Evolutionary conservation across 2,888 invertebrate genomes (phyloP).

Genomic region (Pycnomerus fuliginosus): DNA sequence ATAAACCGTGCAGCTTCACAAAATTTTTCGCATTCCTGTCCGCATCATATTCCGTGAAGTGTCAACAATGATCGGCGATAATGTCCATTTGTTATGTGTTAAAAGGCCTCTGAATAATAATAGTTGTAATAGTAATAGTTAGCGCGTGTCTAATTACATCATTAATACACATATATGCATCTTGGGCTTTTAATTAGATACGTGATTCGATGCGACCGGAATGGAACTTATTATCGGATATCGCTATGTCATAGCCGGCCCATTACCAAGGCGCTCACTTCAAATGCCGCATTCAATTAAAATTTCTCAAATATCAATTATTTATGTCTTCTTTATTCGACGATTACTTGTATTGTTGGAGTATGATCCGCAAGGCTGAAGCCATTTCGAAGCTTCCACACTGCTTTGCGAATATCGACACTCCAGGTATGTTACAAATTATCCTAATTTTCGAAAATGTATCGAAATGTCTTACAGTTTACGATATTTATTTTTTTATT

Average conservation of each 20-base stretch:
- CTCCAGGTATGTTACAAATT: too few species aligned
- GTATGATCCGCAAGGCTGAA: too few species aligned
- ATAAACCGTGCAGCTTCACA: too few species aligned
- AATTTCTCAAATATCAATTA: slow-evolving; percentile 36
- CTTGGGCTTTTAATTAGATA: slow-evolving; percentile 43
- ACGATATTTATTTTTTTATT: too few species aligned
- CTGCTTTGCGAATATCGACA: too few species aligned
- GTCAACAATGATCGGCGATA: slow-evolving; percentile 18
- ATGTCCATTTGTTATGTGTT: slow-evolving; percentile 13
- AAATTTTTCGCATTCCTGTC: slow-evolving; percentile 18
- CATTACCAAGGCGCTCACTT: slow-evolving; percentile 29
- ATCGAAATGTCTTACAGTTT: too few species aligned
- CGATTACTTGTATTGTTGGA: slow-evolving; percentile 12
- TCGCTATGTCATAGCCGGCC: slow-evolving; percentile 38
- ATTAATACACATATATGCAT: slow-evolving; percentile 38
- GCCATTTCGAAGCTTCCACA: too few species aligned
- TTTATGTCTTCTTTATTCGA: slow-evolving; percentile 16
- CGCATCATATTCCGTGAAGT: slow-evolving; percentile 18
- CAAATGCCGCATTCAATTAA: slow-evolving; percentile 35
- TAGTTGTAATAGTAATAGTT: slow-evolving; percentile 32
- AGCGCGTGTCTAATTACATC: slow-evolving; percentile 42
- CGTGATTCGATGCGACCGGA: slow-evolving; percentile 43
- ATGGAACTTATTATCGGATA: slow-evolving; percentile 40
- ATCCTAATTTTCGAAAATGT: too few species aligned
- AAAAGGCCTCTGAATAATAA: slow-evolving; percentile 22